Percentiles rank a stretch among this genome's conserved stretches.
Conservation (phyloP, 2,113 vertebrate species). For the Centropus unirufus region DNA sequence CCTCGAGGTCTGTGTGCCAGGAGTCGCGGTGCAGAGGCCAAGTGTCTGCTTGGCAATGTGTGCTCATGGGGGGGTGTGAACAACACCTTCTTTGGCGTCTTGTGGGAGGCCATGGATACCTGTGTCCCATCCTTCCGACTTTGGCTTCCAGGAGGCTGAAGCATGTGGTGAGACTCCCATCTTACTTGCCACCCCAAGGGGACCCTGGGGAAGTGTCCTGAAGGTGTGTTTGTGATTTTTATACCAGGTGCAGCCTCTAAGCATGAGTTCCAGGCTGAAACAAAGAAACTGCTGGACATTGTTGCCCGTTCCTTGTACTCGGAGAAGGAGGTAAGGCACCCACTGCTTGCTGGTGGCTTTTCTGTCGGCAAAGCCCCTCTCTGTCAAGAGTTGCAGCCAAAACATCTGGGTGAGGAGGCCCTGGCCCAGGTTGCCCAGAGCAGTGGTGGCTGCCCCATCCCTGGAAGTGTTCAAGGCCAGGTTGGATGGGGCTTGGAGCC, state of each 20-base stretch:
- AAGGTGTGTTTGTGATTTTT: conserved; percentile 6
- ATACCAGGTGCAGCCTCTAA: conserved; percentile 84
- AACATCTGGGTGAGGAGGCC: not conserved
- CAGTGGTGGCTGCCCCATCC: no score
- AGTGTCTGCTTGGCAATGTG: not conserved
- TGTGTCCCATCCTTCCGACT: not conserved
- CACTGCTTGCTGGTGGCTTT: not conserved
- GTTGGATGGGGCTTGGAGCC: no score
- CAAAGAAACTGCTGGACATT: conserved; percentile 95
- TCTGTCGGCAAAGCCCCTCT: not conserved
- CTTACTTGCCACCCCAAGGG: not conserved
- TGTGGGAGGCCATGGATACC: not conserved
- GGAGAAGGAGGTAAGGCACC: conserved; percentile 89
- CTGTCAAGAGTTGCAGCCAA: not conserved
- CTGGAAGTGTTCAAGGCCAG: no score
- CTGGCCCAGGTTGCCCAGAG: no score
- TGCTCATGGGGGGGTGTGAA: not conserved
- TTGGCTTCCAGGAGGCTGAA: not conserved
- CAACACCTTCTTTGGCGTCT: not conserved
- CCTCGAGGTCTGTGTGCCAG: not conserved
- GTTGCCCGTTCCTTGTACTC: conserved; percentile 96
- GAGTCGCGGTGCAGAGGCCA: not conserved
- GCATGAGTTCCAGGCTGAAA: conserved; percentile 97
- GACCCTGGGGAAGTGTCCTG: not conserved
- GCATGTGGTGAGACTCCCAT: accelerated